phyloP scores from a whole-genome alignment of 2,888 invertebrate genomes.

The Synergus japonicus region DNA sequence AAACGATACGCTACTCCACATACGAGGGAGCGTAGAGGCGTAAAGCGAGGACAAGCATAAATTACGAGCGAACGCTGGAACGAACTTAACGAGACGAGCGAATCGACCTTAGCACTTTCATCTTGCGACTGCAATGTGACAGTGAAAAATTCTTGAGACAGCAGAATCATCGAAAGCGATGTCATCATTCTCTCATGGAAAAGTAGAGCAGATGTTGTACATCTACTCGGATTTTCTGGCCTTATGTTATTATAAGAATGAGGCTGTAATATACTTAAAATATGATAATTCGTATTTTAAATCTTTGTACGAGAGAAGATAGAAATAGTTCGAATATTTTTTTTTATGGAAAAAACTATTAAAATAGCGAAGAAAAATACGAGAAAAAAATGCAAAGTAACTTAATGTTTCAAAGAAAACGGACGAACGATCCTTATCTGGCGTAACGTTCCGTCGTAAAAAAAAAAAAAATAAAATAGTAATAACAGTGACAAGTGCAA shows the following conservation, averaged over 20 bases:
- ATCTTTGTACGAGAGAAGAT: too few relatives aligned
- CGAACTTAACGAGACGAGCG: constrained; percentile 40
- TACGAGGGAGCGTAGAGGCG: constrained; percentile 37
- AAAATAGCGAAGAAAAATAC: neutral
- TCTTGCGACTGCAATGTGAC: constrained; percentile 40
- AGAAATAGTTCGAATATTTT: too few relatives aligned
- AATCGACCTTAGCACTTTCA: constrained; percentile 40
- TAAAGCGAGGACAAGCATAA: constrained; percentile 39
- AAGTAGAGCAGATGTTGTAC: neutral
- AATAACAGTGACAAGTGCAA: constrained; percentile 50
- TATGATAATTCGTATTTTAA: too few relatives aligned
- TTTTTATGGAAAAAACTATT: neutral
- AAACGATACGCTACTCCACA: constrained; percentile 41
- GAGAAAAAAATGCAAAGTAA: constrained; percentile 46
- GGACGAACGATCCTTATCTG: constrained; percentile 48
- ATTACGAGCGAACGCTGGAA: constrained; percentile 39
- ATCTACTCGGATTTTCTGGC: neutral
- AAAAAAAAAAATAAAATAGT: constrained; percentile 48
- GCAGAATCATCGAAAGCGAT: constrained; percentile 24
- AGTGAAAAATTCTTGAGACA: constrained; percentile 26
- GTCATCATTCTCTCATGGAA: constrained; percentile 30
- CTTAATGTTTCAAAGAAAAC: constrained; percentile 45
- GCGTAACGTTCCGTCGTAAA: constrained; percentile 46
- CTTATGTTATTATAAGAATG: neutral
- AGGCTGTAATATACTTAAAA: too few relatives aligned